Conservation (phyloP, 1,140 invertebrate genomes). For the Drosophila kepulauana region DNA sequence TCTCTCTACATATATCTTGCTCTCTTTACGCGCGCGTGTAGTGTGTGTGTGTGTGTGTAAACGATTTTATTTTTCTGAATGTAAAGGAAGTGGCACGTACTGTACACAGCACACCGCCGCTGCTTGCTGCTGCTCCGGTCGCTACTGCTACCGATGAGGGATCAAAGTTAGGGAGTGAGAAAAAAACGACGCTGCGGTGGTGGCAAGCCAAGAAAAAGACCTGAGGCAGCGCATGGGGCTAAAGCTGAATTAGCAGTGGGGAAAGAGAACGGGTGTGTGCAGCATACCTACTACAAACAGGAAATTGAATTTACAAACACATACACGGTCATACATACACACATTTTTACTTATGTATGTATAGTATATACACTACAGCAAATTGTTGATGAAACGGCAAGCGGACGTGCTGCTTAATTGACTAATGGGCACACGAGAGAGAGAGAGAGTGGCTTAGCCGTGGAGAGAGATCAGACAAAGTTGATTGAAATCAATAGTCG, state of each 20-base stretch:
- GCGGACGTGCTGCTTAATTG: slow-evolving; percentile 78
- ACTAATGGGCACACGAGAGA: slow-evolving; percentile 66
- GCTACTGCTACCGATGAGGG: slow-evolving; percentile 66
- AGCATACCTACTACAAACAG: slow-evolving; percentile 77
- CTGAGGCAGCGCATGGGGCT: slow-evolving; percentile 37
- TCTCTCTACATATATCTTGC: background rate
- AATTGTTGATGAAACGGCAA: slow-evolving; percentile 72
- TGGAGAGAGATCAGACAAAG: slow-evolving; percentile 51
- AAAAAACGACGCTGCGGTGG: slow-evolving; percentile 49
- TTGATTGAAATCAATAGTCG: slow-evolving; percentile 82
- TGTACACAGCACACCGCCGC: slow-evolving; percentile 70
- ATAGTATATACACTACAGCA: slow-evolving; percentile 22
- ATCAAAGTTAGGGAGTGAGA: slow-evolving; percentile 61
- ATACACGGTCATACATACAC: slow-evolving; percentile 28
- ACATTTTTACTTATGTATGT: slow-evolving; percentile 18
- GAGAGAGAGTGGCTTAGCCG: slow-evolving; percentile 26
- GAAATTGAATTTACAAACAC: slow-evolving; percentile 81
- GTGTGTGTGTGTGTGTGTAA: slow-evolving; percentile 43
- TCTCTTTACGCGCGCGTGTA: slow-evolving; percentile 42
- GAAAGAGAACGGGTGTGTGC: slow-evolving; percentile 37
- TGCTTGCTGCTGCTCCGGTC: slow-evolving; percentile 32
- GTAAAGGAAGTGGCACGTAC: slow-evolving; percentile 83
- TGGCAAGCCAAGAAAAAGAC: slow-evolving; percentile 45
- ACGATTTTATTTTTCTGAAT: slow-evolving; percentile 82
- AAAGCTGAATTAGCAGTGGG: slow-evolving; percentile 27